Base-by-base conservation (phyloP, 92 coral and sea anemone species). In the Porites divaricata region DNA sequence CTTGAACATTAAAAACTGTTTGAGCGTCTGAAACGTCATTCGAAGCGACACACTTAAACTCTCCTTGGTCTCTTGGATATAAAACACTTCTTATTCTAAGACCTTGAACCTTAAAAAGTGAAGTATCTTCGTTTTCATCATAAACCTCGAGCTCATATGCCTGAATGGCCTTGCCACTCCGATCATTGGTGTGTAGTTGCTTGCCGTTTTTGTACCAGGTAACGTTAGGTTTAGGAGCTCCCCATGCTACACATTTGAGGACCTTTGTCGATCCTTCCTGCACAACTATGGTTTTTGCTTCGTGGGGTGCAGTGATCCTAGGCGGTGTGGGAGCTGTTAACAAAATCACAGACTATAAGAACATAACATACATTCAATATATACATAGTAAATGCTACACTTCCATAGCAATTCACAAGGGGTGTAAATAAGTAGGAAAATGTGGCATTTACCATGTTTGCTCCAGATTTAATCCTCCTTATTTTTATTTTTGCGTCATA, bases 1-100 rank as follows among this genome's bases (percentile, higher is more conserved):
- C 68, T 17, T 75, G 24, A 19, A 84, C 66, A 54, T 53, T 61
- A 23, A 76, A 5, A 35, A 11, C 28, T 28, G 28, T 21, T 48
- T 80, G 52, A 64, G 56, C 23, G 19, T 65, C 0, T 10, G 81
- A 9, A 66, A 20, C 13, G 8, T 71, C 88, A 84, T 84, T 84
- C 19, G 66, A 61, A 25, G 88, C 88, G 2, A 56, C 68, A 51
- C 88, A 84, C 14, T 65, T 65, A 48, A 74, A 84, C 72, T 48
- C 59, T 26, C 75, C 88, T 17, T 84, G 82, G 80, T 84, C 82
- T 17, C 88, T 84, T 17, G 88, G 76, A 76, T 75, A 66, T 51
- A 52, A 14, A 8, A 74, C 86, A 72, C 86, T 61, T 63, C 24
- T 70, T 72, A 82, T 72, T 63, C 62, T 62, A 22, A 82, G 79